phyloP scores from a whole-genome alignment of 2,113 vertebrate genomes.

The Dicaeum eximium region DNA sequence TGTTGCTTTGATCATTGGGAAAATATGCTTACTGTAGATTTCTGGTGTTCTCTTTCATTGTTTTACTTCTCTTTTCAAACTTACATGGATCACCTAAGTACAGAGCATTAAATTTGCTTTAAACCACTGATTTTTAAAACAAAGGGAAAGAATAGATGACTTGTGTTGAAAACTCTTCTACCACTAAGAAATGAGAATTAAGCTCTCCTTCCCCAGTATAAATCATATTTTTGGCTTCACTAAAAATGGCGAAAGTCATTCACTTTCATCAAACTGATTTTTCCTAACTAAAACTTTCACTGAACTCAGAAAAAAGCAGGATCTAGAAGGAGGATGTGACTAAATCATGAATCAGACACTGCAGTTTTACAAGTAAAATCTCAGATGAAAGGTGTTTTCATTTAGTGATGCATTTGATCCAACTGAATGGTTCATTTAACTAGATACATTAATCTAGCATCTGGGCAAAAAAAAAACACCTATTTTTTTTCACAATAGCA shows the following conservation, averaged over 20 bases:
- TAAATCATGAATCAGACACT: background rate
- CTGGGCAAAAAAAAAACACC: background rate
- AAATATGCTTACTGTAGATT: background rate
- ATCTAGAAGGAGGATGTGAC: background rate
- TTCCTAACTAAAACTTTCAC: background rate
- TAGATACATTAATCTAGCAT: background rate
- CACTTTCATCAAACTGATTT: background rate
- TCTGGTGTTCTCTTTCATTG: background rate
- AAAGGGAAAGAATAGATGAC: background rate
- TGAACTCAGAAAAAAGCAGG: background rate
- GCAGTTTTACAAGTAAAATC: background rate
- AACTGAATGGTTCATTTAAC: background rate
- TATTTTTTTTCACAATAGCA: background rate
- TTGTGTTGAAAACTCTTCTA: background rate
- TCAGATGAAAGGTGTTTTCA: background rate
- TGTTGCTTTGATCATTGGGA: background rate
- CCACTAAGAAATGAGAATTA: background rate
- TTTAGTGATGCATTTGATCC: background rate
- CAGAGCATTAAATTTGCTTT: background rate
- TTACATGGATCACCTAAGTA: background rate
- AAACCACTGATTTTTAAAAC: background rate
- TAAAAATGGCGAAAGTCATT: background rate
- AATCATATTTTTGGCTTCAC: background rate
- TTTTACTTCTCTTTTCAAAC: background rate
- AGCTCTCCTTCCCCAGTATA: background rate